Evolutionary conservation across 2,797 vertebrate genomes (phyloP).

Genomic region (Rhinophrynus dorsalis): DNA sequence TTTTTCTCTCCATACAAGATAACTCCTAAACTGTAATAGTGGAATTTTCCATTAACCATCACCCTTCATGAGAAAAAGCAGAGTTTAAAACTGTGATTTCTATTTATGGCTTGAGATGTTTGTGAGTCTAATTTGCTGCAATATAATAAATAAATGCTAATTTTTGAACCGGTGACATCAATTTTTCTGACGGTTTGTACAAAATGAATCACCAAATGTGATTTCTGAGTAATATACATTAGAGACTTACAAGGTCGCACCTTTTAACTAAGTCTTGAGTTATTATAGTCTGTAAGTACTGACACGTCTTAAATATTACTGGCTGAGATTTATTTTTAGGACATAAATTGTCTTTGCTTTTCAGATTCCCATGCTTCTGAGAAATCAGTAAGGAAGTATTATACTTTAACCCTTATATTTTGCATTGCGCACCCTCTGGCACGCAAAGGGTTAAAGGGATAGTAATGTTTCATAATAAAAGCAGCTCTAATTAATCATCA

Average conservation of each 20-base stretch:
- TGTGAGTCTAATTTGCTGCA: background rate
- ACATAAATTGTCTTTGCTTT: background rate
- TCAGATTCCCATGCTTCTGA: too few species aligned
- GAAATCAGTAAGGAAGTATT: too few species aligned
- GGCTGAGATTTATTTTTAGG: background rate
- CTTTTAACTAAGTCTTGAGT: background rate
- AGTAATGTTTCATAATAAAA: too few species aligned
- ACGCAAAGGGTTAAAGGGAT: too few species aligned
- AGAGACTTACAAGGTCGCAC: background rate
- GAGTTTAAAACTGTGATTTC: background rate
- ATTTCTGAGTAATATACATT: background rate
- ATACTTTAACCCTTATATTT: too few species aligned
- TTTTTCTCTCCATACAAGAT: background rate
- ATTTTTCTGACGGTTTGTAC: background rate
- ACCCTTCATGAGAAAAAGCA: background rate
- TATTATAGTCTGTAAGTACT: background rate
- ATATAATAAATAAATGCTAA: background rate
- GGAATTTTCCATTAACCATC: background rate
- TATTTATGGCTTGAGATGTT: background rate
- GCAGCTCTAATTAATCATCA: too few species aligned
- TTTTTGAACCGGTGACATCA: background rate
- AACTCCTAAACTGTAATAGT: background rate
- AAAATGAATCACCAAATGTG: background rate
- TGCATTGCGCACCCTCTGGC: too few species aligned
- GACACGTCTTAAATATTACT: background rate